Base-by-base conservation (phyloP, 2,888 invertebrate species). In the Habrosyne pyritoides region DNA sequence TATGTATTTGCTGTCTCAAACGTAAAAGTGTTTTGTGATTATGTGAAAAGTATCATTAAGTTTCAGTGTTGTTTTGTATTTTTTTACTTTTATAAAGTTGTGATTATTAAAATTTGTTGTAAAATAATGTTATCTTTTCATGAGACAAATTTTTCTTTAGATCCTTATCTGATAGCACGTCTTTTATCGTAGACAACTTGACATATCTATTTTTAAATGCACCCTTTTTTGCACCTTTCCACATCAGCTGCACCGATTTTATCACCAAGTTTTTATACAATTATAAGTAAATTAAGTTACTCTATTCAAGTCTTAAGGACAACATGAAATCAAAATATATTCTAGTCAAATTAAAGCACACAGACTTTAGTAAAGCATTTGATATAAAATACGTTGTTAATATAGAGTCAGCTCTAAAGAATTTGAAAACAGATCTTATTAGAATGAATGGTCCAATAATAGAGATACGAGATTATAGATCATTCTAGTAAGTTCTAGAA, bases 21-120 rank as follows among this genome's bases (percentile, higher is more conserved):
- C 14, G 1, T 14, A 18, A 12, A 33, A 42, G 42, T 42, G 42
- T 18, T 8, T 14, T 42, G 42, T 42, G 42, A 42, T n/a, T 18
- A n/a, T 42, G 42, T 12, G 14, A 42, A 42, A 14, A 18, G 42
- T 42, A n/a, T n/a, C n/a, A n/a, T n/a, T n/a, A n/a, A n/a, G 42
- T 6, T 3, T 14, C 0, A 59, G 53, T 53, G 50, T 46, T 52
- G 33, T 56, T 30, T 64, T 69, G 65, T 69, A 57, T 67, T 65
- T 66, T 71, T 70, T 73, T 54, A 71, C 57, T 54, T 60, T 55
- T 59, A 60, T 59, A 42, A 42, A 42, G 2, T 2, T 36, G 42
- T 55, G 51, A 51, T 56, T 61, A 57, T 60, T 60, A 55, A 61
- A 33, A 57, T 53, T 48, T 21, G 14, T 47, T 55, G 47, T 50